Conservation (phyloP, 1,140 invertebrate genomes). For the Antheraea mylitta region DNA sequence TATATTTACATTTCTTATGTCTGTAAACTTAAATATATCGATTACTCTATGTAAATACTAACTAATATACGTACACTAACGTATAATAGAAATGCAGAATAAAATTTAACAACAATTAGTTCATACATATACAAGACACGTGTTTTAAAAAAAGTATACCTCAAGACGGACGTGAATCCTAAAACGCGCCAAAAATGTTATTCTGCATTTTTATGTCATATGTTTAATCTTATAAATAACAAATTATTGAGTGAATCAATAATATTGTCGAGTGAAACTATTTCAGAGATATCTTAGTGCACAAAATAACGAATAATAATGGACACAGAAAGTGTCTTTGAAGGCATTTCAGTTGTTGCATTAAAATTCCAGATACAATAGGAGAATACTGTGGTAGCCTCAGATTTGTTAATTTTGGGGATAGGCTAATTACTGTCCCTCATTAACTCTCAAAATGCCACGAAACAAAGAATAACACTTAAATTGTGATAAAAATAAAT, state of each 20-base stretch:
- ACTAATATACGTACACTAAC: conserved; percentile 57
- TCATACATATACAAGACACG: not conserved
- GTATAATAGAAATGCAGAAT: conserved; percentile 62
- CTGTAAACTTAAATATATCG: conserved; percentile 52
- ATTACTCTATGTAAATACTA: conserved; percentile 59
- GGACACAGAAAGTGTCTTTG: not conserved
- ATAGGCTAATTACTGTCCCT: not conserved
- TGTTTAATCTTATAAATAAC: conserved; percentile 47
- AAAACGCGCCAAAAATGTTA: conserved; percentile 38
- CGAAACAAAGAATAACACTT: not conserved
- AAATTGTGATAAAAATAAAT: conserved; percentile 2
- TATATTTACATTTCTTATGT: conserved; percentile 74
- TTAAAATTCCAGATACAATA: not conserved
- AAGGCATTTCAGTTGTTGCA: not conserved
- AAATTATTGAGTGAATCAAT: conserved; percentile 55
- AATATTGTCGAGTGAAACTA: conserved; percentile 30
- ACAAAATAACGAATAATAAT: not conserved
- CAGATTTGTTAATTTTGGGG: not conserved
- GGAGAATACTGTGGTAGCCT: not conserved
- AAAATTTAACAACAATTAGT: conserved; percentile 21
- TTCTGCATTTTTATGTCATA: conserved; percentile 64
- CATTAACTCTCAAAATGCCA: not conserved
- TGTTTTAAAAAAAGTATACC: not conserved
- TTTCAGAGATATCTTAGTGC: not conserved
- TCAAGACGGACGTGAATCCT: not conserved